A percentile compares a stretch with the other conserved stretches of the same genome.
These are phyloP conservation scores for Acanthoscelides obtectus DNA, from an alignment of 2,888 invertebrate species.

Conservation along the genomic window DNA sequence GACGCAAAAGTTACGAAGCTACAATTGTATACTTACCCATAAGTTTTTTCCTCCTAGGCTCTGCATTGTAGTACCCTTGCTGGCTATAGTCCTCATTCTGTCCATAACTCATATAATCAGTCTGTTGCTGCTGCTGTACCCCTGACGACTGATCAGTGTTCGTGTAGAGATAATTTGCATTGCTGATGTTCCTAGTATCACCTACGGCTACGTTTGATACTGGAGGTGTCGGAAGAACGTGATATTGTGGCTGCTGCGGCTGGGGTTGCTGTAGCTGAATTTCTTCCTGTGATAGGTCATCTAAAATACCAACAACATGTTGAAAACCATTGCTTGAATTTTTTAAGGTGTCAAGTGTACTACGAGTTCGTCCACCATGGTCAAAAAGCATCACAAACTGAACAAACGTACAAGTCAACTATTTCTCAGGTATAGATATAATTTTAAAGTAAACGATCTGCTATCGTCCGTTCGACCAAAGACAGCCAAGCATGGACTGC, in stretches of 20 bases:
- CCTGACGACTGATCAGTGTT: constrained; percentile 15
- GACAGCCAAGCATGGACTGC: too few species aligned
- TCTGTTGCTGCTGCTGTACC: constrained; percentile 9
- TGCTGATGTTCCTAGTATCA: constrained; percentile 10
- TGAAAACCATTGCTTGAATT: too few species aligned
- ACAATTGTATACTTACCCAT: constrained; percentile 7
- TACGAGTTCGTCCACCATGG: too few species aligned
- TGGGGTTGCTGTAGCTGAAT: constrained; percentile 3
- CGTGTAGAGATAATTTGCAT: constrained; percentile 21
- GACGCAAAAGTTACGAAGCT: too few species aligned
- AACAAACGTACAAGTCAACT: too few species aligned
- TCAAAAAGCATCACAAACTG: too few species aligned
- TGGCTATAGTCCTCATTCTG: constrained; percentile 31
- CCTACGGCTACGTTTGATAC: constrained; percentile 15
- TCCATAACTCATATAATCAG: constrained; percentile 36
- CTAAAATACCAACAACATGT: too few species aligned
- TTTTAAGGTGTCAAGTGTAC: too few species aligned
- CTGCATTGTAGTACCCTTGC: constrained; percentile 18
- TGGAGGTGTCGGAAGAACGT: constrained; percentile 6
- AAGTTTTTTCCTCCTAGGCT: constrained; percentile 9
- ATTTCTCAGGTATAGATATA: too few species aligned
- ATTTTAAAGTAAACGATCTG: too few species aligned
- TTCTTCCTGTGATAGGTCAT: constrained; percentile 30
- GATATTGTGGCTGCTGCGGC: constrained; percentile 11
- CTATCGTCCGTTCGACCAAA: too few species aligned